A percentile compares a stretch with the other conserved stretches of the same genome.
Evolutionary conservation across 1,140 invertebrate species (phyloP).

Genomic region (Drosophila pachea): DNA sequence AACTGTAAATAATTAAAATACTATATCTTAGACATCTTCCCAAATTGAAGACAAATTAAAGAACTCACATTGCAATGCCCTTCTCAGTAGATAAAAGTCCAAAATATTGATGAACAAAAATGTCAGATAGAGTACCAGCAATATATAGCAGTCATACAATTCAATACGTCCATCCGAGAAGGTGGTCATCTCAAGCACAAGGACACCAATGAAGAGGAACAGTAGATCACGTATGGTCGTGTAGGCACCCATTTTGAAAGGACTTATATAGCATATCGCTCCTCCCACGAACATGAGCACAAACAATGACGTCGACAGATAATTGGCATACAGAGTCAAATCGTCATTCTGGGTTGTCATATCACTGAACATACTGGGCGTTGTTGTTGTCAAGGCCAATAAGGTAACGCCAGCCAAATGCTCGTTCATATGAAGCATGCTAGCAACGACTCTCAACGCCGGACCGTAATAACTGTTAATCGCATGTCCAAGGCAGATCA

Average conservation of each 20-base stretch:
- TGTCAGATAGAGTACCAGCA: background rate
- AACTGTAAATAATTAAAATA: background rate
- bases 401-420: conserved; percentile 1
- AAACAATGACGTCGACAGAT: background rate
- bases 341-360: background rate
- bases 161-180: background rate
- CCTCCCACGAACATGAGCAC: background rate
- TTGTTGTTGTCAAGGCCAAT: background rate
- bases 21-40: too few species aligned
- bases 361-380: background rate
- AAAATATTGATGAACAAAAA: background rate
- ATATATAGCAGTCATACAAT: background rate
- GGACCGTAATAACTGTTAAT: background rate
- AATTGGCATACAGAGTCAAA: background rate
- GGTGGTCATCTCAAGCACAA: background rate
- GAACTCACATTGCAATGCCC: background rate
- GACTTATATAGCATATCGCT: background rate
- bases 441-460: background rate
- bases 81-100: background rate
- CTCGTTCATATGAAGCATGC: background rate
- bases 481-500: background rate
- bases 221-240: background rate
- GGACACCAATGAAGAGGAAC: background rate
- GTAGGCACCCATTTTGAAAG: background rate
- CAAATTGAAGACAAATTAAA: too few species aligned